Base-by-base conservation (phyloP, 2,797 vertebrate species). In the Philypnodon macrostomus region DNA sequence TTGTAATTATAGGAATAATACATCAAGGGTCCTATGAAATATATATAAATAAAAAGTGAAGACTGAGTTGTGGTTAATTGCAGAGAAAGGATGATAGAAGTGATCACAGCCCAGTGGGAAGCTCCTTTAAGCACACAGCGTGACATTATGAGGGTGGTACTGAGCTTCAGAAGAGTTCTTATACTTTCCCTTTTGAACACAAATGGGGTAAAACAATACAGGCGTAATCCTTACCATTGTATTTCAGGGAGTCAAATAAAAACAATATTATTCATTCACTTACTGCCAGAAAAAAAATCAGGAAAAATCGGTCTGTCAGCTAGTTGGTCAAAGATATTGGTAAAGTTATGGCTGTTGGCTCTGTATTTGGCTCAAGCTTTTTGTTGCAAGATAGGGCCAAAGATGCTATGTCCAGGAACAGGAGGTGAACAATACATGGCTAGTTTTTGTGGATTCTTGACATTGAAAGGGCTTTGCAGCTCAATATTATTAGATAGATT, bases 1-100 rank as follows among this genome's bases (percentile, higher is more conserved):
- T n/a, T 41, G 33, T 70, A 72, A 86, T 80, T 73, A 84, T 84
- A 75, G 56, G 80, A 84, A 84, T 83, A 77, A 79, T 77, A 77
- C 73, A 81, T 79, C 69, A 81, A 83, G 65, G 54, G 69, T 53
- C 49, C 46, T 65, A 35, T 80, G 66, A 79, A 76, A 78, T 76
- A 73, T 65, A 70, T 74, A 69, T 66, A 55, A 55, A 77, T 65
- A 54, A 58, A 68, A 17, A 57, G n/a, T 12, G 36, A 34, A 54
- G 58, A 62, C 31, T 26, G 56, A 50, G 72, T 72, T 74, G 73
- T 70, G 47, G 57, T 77, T 82, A 77, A 77, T 77, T 77, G 57
- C 21, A 1, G 21, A 71, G 64, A 79, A 63, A 70, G 70, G 70
- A 62, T 69, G 49, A 70, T 56, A 40, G 66, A 73, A 73, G 71